Evolutionary conservation across 2,797 vertebrate genomes (phyloP).

Genomic region (Nothura maculosa): DNA sequence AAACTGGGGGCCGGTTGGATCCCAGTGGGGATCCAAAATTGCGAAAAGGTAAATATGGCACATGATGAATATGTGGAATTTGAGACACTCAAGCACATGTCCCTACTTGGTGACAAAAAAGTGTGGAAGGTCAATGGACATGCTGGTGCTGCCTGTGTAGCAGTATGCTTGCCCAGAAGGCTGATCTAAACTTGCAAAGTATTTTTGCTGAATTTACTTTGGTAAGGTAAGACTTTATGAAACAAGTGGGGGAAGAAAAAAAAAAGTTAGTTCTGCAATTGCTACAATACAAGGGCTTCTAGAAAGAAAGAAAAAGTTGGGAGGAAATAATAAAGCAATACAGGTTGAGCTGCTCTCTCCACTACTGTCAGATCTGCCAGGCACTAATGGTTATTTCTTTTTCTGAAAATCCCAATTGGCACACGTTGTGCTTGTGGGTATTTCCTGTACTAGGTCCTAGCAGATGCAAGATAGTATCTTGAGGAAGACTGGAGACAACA

Average conservation of each 20-base stretch:
- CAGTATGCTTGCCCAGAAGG: background rate
- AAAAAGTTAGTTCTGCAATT: background rate
- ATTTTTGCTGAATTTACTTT: background rate
- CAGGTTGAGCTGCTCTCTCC: background rate
- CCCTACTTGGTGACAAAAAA: background rate
- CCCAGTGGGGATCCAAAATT: background rate
- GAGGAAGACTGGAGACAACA: background rate
- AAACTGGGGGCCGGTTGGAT: background rate
- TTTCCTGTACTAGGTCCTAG: background rate
- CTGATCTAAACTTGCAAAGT: background rate
- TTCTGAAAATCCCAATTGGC: background rate
- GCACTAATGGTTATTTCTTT: background rate
- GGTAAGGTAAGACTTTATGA: background rate
- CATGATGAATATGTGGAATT: background rate
- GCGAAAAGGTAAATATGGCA: background rate
- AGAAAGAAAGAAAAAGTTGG: background rate
- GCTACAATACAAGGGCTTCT: background rate
- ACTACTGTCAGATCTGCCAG: background rate
- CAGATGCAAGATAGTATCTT: background rate
- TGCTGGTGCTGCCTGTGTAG: background rate
- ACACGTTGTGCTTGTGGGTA: background rate
- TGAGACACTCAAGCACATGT: background rate
- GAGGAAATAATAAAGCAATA: background rate
- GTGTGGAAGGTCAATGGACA: background rate
- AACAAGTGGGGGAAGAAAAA: background rate